Conservation (phyloP, 2,888 invertebrate genomes). For the Auanema sp. region DNA sequence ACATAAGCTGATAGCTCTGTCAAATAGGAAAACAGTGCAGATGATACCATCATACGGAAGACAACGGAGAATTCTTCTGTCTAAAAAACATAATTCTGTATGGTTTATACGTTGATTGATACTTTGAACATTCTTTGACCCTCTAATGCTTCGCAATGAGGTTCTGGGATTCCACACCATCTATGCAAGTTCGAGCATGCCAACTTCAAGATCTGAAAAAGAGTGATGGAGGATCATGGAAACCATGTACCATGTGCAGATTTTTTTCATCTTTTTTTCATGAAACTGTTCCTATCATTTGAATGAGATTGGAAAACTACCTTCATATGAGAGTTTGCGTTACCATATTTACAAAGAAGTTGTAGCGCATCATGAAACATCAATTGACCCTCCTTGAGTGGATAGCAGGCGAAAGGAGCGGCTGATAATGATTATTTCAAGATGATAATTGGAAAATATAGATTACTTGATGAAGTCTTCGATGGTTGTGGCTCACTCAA, state of each 20-base stretch:
- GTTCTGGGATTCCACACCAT: slow-evolving; percentile 10
- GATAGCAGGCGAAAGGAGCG: no score
- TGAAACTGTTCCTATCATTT: no score
- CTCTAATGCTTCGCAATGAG: slow-evolving; percentile 6
- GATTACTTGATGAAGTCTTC: not conserved
- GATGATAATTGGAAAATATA: no score
- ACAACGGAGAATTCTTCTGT: not conserved
- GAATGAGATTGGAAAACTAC: not conserved
- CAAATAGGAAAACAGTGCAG: slow-evolving; percentile 1
- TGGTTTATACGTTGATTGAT: not conserved
- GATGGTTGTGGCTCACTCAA: slow-evolving; percentile 1
- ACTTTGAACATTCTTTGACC: slow-evolving; percentile 12
- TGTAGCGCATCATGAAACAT: slow-evolving; percentile 8
- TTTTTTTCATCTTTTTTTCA: no score
- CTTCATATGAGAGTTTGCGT: slow-evolving; percentile 8
- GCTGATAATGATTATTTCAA: not conserved
- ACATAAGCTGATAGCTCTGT: not conserved
- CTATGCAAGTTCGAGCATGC: slow-evolving; percentile 2
- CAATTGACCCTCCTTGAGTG: no score
- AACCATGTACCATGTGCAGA: no score
- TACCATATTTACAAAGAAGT: slow-evolving; percentile 12
- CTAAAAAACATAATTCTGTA: not conserved
- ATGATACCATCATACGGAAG: not conserved
- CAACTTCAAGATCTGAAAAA: slow-evolving; percentile 4
- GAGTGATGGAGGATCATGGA: not conserved